Conservation (phyloP, 2,797 vertebrate genomes). For the Centroberyx gerrardi region DNA sequence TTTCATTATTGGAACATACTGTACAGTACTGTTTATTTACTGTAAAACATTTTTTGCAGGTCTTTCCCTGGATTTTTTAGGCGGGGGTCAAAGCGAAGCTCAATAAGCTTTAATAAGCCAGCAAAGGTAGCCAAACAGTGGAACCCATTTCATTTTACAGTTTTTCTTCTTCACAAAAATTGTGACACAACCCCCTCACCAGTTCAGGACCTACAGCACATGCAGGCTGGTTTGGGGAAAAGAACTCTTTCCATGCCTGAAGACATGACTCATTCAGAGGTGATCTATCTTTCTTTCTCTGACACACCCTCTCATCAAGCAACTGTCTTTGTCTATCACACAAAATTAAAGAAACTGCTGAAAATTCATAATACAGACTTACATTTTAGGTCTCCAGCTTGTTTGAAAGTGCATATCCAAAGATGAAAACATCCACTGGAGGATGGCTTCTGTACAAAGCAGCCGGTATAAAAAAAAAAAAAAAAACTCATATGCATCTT, state of each 20-base stretch:
- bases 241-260: neutral
- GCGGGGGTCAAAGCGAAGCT: neutral
- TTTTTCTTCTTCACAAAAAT: neutral
- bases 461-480: slow-evolving; percentile 5
- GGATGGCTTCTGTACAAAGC: slow-evolving; percentile 33
- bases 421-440: slow-evolving; percentile 9
- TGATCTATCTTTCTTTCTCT: neutral
- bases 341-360: neutral
- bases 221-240: neutral
- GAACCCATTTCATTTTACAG: neutral
- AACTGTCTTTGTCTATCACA: neutral
- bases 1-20: too few relatives aligned
- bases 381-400: neutral
- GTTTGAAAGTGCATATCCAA: slow-evolving; percentile 15
- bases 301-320: neutral
- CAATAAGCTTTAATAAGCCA: neutral
- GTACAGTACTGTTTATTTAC: too few relatives aligned
- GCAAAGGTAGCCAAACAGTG: neutral
- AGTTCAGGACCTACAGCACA: neutral
- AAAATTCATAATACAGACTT: neutral
- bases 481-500: neutral
- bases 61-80: neutral
- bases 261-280: slow-evolving; percentile 4
- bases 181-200: neutral
- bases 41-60: neutral